Evolutionary conservation across 1,140 invertebrate species (phyloP).

Genomic region (Ptiloglossa arizonensis): DNA sequence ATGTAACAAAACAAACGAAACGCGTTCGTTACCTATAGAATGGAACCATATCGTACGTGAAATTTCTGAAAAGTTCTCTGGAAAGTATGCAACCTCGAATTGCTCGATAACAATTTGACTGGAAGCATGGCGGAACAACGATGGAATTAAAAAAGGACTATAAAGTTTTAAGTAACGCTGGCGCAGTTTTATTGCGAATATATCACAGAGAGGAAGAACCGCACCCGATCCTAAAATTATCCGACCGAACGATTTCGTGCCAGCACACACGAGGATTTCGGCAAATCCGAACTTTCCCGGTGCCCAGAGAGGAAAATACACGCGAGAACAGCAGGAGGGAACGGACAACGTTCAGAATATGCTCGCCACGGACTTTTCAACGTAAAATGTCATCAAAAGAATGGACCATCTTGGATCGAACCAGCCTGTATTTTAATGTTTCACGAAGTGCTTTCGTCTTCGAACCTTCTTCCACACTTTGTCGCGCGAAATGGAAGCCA

Average conservation of each 20-base stretch:
- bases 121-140: background rate
- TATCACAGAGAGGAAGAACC: slow-evolving; percentile 1
- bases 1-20: too few species aligned
- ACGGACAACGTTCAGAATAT: slow-evolving; percentile 23
- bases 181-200: slow-evolving; percentile 1
- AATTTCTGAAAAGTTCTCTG: too few species aligned
- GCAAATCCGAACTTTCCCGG: slow-evolving; percentile 40
- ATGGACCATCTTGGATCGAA: slow-evolving; percentile 41
- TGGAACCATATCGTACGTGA: too few species aligned
- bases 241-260: slow-evolving; percentile 48
- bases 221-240: slow-evolving; percentile 54
- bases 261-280: slow-evolving; percentile 41
- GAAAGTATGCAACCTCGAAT: background rate
- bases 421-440: slow-evolving; percentile 1
- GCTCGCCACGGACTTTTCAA: slow-evolving; percentile 48
- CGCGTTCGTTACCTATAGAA: too few species aligned
- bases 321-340: slow-evolving; percentile 15
- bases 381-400: slow-evolving; percentile 54
- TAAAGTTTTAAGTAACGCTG: background rate
- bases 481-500: background rate
- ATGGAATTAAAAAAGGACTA: background rate
- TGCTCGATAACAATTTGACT: background rate
- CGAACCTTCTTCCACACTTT: too few species aligned
- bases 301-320: slow-evolving; percentile 45
- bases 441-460: background rate